Conservation (phyloP, 2,888 invertebrate species). For the Drosophila niveifrons region DNA sequence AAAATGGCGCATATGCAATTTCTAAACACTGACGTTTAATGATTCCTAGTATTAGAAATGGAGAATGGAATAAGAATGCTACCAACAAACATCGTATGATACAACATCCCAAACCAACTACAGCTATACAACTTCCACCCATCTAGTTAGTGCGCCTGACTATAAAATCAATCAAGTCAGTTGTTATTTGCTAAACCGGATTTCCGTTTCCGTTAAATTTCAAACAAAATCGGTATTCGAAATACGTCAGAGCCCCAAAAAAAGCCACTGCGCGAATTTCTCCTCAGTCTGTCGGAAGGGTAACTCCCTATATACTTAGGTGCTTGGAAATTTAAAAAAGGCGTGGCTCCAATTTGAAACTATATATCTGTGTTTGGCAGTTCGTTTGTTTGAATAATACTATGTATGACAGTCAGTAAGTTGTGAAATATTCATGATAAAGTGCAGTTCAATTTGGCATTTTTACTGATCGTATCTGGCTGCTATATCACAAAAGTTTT, state of each 20-base stretch:
- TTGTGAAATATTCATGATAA: neutral
- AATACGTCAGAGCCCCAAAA: slow-evolving; percentile 7
- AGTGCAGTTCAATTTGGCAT: neutral
- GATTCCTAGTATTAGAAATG: slow-evolving; percentile 2
- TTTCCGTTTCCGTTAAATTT: slow-evolving; percentile 19
- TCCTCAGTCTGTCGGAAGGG: neutral
- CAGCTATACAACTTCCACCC: neutral
- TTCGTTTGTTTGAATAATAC: neutral
- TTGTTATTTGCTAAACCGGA: slow-evolving; percentile 20
- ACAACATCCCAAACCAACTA: neutral
- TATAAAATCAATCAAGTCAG: slow-evolving; percentile 11
- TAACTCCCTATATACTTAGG: neutral
- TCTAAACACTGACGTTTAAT: slow-evolving; percentile 21
- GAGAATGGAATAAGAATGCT: neutral
- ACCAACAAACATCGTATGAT: slow-evolving; percentile 6
- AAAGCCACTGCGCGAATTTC: neutral
- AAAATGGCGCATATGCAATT: slow-evolving; percentile 34
- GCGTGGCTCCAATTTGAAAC: neutral
- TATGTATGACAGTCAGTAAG: neutral
- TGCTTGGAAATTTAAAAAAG: neutral
- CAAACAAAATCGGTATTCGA: slow-evolving; percentile 5
- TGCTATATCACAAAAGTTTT: neutral
- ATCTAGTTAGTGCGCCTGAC: neutral
- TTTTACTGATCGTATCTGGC: neutral
- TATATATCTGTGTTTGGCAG: neutral